phyloP scores from a whole-genome alignment of 2,797 vertebrate species.

The Geotrypetes seraphini region DNA sequence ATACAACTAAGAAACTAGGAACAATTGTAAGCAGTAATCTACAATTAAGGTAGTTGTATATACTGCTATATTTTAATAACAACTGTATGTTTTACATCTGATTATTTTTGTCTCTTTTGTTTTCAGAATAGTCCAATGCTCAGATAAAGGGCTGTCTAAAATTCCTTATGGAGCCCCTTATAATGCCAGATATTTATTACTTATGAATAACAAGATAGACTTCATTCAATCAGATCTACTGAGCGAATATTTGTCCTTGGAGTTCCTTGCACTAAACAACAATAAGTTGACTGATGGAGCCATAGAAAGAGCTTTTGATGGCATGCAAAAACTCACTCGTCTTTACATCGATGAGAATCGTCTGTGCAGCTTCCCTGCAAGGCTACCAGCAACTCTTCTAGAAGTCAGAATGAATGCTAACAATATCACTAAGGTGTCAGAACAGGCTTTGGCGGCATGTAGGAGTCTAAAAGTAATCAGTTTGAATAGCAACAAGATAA shows the following conservation, averaged over 20 bases:
- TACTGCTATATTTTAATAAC: background rate
- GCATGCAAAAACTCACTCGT: constrained; percentile 24
- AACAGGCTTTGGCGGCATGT: constrained; percentile 23
- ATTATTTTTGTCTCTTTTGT: background rate
- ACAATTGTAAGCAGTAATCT: background rate
- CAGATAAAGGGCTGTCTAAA: constrained; percentile 46
- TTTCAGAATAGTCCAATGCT: constrained; percentile 58
- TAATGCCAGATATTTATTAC: constrained; percentile 44
- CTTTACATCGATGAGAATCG: constrained; percentile 40
- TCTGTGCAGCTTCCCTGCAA: constrained; percentile 26
- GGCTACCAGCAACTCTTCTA: constrained; percentile 36
- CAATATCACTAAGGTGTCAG: constrained; percentile 28
- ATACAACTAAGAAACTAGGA: no score
- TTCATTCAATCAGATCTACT: constrained; percentile 45
- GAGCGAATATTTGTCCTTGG: constrained; percentile 36
- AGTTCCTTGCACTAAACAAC: constrained; percentile 51
- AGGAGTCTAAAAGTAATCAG: constrained; percentile 37
- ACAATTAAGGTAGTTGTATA: background rate
- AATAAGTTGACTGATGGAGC: constrained; percentile 40
- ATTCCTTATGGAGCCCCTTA: constrained; percentile 50
- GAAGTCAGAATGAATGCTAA: constrained; percentile 48
- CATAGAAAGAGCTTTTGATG: constrained; percentile 36
- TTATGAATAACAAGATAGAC: constrained; percentile 52
- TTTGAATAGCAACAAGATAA: constrained; percentile 46
- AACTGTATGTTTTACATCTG: background rate